Evolutionary conservation across 1,140 invertebrate species (phyloP).

Genomic region (Pomacea maculata): DNA sequence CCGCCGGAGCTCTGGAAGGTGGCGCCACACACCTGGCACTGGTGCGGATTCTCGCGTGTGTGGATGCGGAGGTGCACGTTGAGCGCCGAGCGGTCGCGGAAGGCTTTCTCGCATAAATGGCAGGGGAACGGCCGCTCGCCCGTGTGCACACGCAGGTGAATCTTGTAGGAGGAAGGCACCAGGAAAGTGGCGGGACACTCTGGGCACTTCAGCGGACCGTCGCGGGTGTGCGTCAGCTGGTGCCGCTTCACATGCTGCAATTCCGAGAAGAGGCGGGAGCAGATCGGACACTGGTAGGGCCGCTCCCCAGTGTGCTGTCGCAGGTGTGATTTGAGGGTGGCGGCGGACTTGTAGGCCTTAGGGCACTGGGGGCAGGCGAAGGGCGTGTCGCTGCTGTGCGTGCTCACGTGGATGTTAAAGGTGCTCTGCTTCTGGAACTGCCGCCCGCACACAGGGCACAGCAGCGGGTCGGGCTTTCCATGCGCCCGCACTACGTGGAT

Average conservation of each 20-base stretch:
- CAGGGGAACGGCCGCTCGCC: constrained; percentile 21
- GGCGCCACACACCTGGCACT: background rate
- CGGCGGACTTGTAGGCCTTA: background rate
- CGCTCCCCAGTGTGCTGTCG: background rate
- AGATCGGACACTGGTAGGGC: constrained; percentile 5
- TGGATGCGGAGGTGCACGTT: background rate
- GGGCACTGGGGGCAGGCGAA: background rate
- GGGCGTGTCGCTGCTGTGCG: background rate
- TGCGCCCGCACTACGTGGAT: no score
- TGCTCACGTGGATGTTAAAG: background rate
- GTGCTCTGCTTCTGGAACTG: background rate
- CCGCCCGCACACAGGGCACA: constrained; percentile 5
- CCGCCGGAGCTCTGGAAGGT: background rate
- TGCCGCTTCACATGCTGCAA: background rate
- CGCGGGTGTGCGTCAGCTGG: background rate
- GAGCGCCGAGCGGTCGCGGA: background rate
- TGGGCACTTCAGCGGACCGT: background rate
- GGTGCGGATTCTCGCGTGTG: background rate
- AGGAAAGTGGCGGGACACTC: background rate
- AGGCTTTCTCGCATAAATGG: constrained; percentile 2
- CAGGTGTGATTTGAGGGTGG: background rate
- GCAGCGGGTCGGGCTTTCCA: background rate
- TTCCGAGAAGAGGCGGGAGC: background rate
- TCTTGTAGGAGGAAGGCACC: background rate
- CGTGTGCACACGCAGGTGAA: constrained; percentile 7